Conservation (phyloP, 2,888 invertebrate genomes). For the Spisula subtruncata region DNA sequence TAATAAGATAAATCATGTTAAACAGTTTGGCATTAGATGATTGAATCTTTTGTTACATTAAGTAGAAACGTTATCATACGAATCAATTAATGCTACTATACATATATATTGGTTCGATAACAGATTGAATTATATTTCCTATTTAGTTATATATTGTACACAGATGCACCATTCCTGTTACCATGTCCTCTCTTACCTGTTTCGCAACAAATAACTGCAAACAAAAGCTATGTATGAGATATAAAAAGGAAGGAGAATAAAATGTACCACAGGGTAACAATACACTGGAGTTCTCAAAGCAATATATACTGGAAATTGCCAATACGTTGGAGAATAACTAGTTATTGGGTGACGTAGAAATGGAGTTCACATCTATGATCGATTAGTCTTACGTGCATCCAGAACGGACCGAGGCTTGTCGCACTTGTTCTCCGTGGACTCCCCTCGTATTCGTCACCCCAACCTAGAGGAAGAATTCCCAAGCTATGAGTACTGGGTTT, state of each 20-base stretch:
- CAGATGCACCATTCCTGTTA: not conserved
- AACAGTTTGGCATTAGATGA: too few relatives aligned
- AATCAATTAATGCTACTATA: not conserved
- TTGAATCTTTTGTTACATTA: too few relatives aligned
- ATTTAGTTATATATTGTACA: not conserved
- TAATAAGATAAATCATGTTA: too few relatives aligned
- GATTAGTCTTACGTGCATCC: conserved; percentile 65
- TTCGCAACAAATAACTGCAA: conserved; percentile 21
- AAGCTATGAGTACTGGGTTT: conserved; percentile 85
- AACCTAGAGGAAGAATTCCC: conserved; percentile 80
- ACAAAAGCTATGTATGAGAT: conserved; percentile 19
- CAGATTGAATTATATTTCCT: not conserved
- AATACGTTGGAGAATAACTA: conserved; percentile 11
- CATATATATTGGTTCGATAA: not conserved
- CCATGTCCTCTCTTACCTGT: not conserved
- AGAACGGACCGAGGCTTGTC: conserved; percentile 79
- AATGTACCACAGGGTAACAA: conserved; percentile 1
- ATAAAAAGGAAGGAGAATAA: not conserved
- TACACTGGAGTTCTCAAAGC: conserved; percentile 17
- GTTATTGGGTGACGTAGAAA: conserved; percentile 18
- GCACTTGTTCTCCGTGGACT: conserved; percentile 80
- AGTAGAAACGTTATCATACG: not conserved
- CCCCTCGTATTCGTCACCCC: conserved; percentile 76
- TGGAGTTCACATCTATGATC: conserved; percentile 23
- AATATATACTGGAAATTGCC: conserved; percentile 20